Conservation (phyloP, 1,140 invertebrate genomes). For the Hycleus phaleratus region DNA sequence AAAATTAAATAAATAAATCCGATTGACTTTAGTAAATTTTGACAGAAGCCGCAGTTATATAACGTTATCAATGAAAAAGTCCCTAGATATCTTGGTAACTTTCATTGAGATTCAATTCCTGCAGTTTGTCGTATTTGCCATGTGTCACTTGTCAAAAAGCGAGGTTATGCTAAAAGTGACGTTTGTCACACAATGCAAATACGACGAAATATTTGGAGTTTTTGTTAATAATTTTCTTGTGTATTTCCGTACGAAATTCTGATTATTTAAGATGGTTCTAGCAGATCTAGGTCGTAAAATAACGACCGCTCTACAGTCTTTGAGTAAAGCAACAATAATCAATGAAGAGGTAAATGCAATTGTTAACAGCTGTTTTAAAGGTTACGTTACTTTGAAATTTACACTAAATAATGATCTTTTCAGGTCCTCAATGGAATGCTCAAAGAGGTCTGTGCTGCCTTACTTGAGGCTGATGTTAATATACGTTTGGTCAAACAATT, state of each 20-base stretch:
- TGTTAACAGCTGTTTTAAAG: constrained; percentile 28
- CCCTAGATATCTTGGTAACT: no score
- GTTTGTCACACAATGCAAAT: no score
- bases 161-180: no score
- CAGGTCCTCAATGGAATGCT: constrained; percentile 98
- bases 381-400: constrained; percentile 3
- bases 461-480: constrained; percentile 99
- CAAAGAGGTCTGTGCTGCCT: constrained; percentile 95
- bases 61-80: no score
- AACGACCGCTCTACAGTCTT: constrained; percentile 91
- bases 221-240: no score
- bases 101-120: no score
- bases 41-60: no score
- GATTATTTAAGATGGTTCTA: constrained; percentile 83
- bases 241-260: not conserved
- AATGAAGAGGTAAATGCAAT: constrained; percentile 82
- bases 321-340: constrained; percentile 97
- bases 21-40: no score
- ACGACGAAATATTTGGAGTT: no score
- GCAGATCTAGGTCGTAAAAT: constrained; percentile 99
- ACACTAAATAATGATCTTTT: constrained; percentile 22
- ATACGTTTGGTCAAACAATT: constrained; percentile 93
- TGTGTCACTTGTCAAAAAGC: no score
- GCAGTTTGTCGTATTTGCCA: no score
- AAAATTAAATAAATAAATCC: no score